Percentiles rank a stretch among this genome's conserved stretches.
phyloP scores from a whole-genome alignment of 2,888 invertebrate species.

The Eurytoma adleriae region DNA sequence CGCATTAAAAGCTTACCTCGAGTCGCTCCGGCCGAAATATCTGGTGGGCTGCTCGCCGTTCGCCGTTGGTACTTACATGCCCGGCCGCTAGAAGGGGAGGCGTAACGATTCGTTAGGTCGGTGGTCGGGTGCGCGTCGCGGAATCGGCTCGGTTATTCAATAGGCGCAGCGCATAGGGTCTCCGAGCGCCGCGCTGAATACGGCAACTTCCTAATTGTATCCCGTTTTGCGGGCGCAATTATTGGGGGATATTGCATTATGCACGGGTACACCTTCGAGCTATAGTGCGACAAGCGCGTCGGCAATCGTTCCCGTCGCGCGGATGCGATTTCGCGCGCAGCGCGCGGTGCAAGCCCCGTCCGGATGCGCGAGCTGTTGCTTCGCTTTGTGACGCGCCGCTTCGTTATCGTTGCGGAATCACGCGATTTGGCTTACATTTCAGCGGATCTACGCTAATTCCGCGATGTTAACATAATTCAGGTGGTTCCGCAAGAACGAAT shows the following conservation, averaged over 20 bases:
- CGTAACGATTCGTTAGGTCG: neutral
- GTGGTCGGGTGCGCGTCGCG: neutral
- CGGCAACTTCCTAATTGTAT: slow-evolving; percentile 30
- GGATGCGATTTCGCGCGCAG: too few relatives aligned
- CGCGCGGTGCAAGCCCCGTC: neutral
- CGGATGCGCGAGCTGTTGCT: slow-evolving; percentile 5
- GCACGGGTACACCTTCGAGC: neutral
- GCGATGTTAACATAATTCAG: too few relatives aligned
- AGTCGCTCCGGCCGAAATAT: slow-evolving; percentile 9
- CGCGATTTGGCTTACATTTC: too few relatives aligned
- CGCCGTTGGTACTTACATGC: neutral
- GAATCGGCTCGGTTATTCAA: slow-evolving; percentile 5
- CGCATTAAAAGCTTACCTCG: slow-evolving; percentile 36
- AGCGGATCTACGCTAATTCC: too few relatives aligned
- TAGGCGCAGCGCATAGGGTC: neutral
- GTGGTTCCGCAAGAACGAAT: too few relatives aligned
- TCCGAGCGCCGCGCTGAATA: neutral
- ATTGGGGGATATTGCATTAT: neutral
- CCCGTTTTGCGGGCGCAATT: slow-evolving; percentile 21
- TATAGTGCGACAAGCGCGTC: slow-evolving; percentile 3
- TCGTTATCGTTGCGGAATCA: slow-evolving; percentile 1
- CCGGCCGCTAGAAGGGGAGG: neutral
- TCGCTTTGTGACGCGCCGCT: neutral
- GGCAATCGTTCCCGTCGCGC: neutral
- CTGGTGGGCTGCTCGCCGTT: neutral